Evolutionary conservation across 2,888 invertebrate genomes (phyloP).

Genomic region (Graphium colonna): DNA sequence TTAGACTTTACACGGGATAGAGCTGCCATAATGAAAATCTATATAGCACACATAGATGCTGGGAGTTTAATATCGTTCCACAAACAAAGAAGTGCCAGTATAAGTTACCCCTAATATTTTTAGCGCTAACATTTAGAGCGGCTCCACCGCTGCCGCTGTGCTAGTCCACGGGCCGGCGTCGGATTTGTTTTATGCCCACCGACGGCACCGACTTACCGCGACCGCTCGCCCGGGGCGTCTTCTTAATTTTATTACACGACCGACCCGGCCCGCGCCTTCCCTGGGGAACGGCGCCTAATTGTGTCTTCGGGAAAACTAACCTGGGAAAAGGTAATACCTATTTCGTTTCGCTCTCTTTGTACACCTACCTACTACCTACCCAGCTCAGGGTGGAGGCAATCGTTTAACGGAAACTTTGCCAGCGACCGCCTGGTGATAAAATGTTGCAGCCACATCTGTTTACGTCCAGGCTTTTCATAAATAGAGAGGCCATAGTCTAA

Average conservation of each 20-base stretch:
- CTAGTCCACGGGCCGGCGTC: slow-evolving; percentile 47
- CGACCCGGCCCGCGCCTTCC: slow-evolving; percentile 47
- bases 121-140: too few relatives aligned
- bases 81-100: too few relatives aligned
- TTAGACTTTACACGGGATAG: too few relatives aligned
- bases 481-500: too few relatives aligned
- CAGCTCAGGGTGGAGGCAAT: not conserved
- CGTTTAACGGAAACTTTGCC: not conserved
- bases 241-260: slow-evolving; percentile 78
- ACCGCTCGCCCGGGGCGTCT: slow-evolving; percentile 62
- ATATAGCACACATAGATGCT: too few relatives aligned
- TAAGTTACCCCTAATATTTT: too few relatives aligned
- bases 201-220: slow-evolving; percentile 71
- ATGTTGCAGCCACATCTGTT: too few relatives aligned
- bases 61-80: too few relatives aligned
- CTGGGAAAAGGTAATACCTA: slow-evolving; percentile 51
- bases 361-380: not conserved
- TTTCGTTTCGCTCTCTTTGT: slow-evolving; percentile 42
- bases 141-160: slow-evolving; percentile 40
- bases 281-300: slow-evolving; percentile 71
- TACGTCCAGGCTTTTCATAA: too few relatives aligned
- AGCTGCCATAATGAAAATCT: too few relatives aligned
- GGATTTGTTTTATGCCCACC: slow-evolving; percentile 76
- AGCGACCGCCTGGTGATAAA: too few relatives aligned
- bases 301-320: slow-evolving; percentile 68